A percentile compares a stretch with the other conserved stretches of the same genome.
Conservation (phyloP, 2,113 vertebrate genomes). For the Puma concolor region DNA sequence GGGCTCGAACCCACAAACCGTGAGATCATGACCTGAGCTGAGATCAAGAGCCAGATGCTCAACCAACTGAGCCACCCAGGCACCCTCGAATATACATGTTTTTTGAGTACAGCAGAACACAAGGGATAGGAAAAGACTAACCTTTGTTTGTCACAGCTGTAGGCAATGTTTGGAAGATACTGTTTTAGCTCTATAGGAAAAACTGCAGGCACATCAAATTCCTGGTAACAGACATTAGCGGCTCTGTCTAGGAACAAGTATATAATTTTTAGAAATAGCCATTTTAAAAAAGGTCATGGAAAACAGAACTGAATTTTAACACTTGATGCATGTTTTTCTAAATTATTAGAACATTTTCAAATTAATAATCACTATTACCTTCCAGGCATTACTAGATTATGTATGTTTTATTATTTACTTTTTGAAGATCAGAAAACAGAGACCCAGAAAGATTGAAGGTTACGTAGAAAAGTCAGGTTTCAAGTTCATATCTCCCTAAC, state of each 20-base stretch:
- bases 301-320: background rate
- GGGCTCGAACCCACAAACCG: background rate
- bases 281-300: background rate
- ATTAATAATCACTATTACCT: slow-evolving; percentile 31
- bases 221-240: slow-evolving; percentile 96
- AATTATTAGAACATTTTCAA: background rate
- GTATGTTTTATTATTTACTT: slow-evolving; percentile 10
- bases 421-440: background rate
- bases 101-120: background rate
- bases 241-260: slow-evolving; percentile 85
- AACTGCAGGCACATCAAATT: slow-evolving; percentile 91
- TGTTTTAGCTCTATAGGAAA: slow-evolving; percentile 93
- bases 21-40: background rate
- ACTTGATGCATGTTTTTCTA: background rate
- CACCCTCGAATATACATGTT: background rate
- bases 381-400: background rate
- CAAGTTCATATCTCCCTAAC: background rate
- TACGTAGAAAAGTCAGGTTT: background rate
- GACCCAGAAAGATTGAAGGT: background rate
- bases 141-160: slow-evolving; percentile 88
- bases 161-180: slow-evolving; percentile 94
- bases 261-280: background rate
- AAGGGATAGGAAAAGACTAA: slow-evolving; percentile 65
- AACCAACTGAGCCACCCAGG: background rate
- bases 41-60: background rate